Evolutionary conservation across 2,113 vertebrate genomes (phyloP).

Genomic region (Oreotragus oreotragus): DNA sequence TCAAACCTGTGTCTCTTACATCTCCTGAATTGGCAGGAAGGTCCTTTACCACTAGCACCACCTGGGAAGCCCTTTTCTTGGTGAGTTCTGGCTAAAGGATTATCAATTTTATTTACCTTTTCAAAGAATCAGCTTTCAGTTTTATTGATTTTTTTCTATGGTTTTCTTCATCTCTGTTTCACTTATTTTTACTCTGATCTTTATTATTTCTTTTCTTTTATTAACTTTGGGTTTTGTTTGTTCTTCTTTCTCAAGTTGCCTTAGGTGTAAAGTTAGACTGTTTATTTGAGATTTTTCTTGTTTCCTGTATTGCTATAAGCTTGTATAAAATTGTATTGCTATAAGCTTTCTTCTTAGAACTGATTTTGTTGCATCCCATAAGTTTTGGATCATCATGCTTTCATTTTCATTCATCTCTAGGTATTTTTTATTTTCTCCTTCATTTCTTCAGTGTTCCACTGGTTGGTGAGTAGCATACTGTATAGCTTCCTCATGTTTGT

Average conservation of each 20-base stretch:
- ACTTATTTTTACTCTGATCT: neutral
- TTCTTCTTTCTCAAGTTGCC: neutral
- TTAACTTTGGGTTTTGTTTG: neutral
- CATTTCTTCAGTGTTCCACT: neutral
- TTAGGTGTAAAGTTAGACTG: neutral
- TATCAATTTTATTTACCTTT: neutral
- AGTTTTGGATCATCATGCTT: neutral
- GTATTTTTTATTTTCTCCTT: neutral
- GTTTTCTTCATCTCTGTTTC: neutral
- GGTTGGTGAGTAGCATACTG: neutral
- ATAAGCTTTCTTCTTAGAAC: neutral
- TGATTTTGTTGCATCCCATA: neutral
- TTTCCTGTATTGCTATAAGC: neutral
- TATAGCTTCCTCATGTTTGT: neutral
- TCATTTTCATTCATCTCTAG: neutral
- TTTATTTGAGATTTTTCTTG: neutral
- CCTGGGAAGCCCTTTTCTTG: neutral
- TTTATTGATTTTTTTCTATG: neutral
- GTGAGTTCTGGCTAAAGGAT: neutral
- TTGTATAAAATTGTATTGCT: neutral
- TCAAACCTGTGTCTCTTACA: neutral
- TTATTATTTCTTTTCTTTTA: neutral
- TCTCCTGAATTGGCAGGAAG: neutral
- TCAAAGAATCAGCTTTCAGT: neutral
- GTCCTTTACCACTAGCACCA: neutral